phyloP scores from a whole-genome alignment of 2,797 vertebrate species.

The Bovichtus variegatus region DNA sequence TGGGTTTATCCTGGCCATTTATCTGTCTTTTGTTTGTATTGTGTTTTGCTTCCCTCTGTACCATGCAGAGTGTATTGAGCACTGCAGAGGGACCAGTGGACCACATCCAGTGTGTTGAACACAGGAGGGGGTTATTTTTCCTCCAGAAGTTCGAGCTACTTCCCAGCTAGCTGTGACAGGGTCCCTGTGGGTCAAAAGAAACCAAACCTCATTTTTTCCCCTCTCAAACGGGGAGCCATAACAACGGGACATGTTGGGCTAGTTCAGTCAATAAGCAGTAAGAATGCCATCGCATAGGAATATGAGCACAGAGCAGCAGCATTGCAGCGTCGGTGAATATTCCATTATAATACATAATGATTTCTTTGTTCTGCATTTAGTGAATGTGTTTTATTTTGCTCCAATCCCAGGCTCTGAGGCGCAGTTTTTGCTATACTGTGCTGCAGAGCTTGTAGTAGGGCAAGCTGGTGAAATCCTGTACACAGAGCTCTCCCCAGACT shows the following conservation, averaged over 20 bases:
- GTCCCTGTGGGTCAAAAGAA: slow-evolving; percentile 58
- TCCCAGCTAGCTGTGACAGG: slow-evolving; percentile 45
- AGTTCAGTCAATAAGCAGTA: slow-evolving; percentile 48
- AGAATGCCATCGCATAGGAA: slow-evolving; percentile 32
- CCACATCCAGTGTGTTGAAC: slow-evolving; percentile 59
- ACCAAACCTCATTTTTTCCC: slow-evolving; percentile 38
- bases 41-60: slow-evolving; percentile 48
- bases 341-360: slow-evolving; percentile 49
- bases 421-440: slow-evolving; percentile 43
- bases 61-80: slow-evolving; percentile 47
- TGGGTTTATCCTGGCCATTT: slow-evolving; percentile 67
- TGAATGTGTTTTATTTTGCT: slow-evolving; percentile 61
- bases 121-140: slow-evolving; percentile 49
- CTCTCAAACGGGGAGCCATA: slow-evolving; percentile 38
- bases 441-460: slow-evolving; percentile 47
- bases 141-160: slow-evolving; percentile 51
- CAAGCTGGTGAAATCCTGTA: slow-evolving; percentile 74
- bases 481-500: slow-evolving; percentile 62
- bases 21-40: slow-evolving; percentile 78
- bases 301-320: slow-evolving; percentile 27
- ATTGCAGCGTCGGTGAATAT: slow-evolving; percentile 44
- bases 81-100: slow-evolving; percentile 57
- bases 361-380: slow-evolving; percentile 67
- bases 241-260: slow-evolving; percentile 36
- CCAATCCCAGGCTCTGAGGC: slow-evolving; percentile 45